A percentile compares a stretch with the other conserved stretches of the same genome.
phyloP scores from a whole-genome alignment of 2,113 vertebrate genomes.

The Xenus cinereus region DNA sequence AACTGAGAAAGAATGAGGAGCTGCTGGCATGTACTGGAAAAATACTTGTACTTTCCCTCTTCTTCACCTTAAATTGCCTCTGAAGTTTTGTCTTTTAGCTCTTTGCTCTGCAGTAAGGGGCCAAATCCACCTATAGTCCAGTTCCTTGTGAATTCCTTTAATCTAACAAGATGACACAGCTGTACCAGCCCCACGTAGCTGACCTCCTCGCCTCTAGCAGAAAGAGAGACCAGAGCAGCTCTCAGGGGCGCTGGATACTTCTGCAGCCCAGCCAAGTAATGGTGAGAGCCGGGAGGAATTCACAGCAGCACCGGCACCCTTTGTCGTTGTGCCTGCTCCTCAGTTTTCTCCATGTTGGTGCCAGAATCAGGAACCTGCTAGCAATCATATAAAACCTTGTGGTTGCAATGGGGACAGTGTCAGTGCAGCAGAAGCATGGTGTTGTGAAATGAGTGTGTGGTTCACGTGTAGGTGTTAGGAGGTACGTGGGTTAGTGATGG shows the following conservation, averaged over 20 bases:
- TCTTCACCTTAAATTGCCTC: background rate
- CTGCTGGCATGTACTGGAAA: background rate
- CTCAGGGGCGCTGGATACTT: rapidly evolving
- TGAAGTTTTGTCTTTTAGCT: background rate
- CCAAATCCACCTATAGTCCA: rapidly evolving
- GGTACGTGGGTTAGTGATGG: background rate
- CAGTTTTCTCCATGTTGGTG: rapidly evolving
- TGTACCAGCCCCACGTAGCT: background rate
- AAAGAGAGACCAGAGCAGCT: background rate
- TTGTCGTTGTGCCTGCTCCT: rapidly evolving
- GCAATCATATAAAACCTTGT: rapidly evolving
- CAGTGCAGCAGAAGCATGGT: background rate
- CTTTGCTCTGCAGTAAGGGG: background rate
- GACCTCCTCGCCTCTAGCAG: background rate
- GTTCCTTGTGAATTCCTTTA: background rate
- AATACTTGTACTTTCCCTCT: background rate
- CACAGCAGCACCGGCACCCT: background rate
- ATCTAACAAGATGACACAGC: rapidly evolving
- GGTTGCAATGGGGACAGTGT: background rate
- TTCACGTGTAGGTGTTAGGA: background rate
- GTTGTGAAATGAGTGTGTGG: background rate
- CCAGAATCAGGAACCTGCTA: rapidly evolving
- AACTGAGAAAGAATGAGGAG: background rate
- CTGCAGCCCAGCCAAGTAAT: background rate
- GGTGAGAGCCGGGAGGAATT: background rate